Evolutionary conservation across 2,797 vertebrate species (phyloP).

Genomic region (Kryptolebias ocellatus): DNA sequence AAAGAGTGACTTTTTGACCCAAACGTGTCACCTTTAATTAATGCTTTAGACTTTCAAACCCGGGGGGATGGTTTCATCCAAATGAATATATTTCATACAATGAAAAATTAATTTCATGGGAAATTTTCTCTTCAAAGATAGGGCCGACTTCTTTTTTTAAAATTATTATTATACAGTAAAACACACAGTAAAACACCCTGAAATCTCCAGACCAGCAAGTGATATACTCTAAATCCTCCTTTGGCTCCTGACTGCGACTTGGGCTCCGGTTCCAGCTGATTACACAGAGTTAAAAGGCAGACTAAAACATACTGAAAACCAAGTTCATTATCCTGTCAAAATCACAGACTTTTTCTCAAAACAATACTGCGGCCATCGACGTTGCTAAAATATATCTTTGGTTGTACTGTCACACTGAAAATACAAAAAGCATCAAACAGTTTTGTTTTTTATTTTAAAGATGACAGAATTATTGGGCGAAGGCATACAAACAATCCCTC

Average conservation of each 20-base stretch:
- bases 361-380: constrained; percentile 12
- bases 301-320: constrained; percentile 4
- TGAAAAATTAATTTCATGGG: constrained; percentile 45
- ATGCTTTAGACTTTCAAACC: constrained; percentile 35
- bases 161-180: constrained; percentile 22
- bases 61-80: constrained; percentile 23
- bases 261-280: constrained; percentile 21
- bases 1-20: constrained; percentile 37
- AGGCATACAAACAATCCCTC: no score
- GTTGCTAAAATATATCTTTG: constrained; percentile 29
- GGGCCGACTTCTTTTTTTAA: constrained; percentile 23
- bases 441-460: not conserved
- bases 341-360: constrained; percentile 27
- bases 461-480: no score
- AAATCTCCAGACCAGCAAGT: constrained; percentile 19
- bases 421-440: constrained; percentile 10
- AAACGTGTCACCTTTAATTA: constrained; percentile 42
- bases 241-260: constrained; percentile 23
- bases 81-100: constrained; percentile 40
- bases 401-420: constrained; percentile 7
- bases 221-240: not conserved
- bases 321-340: constrained; percentile 33
- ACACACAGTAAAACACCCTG: constrained; percentile 6
- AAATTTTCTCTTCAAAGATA: constrained; percentile 24
- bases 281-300: constrained; percentile 11